Percentiles rank a stretch among this genome's conserved stretches.
Evolutionary conservation across 2,888 invertebrate genomes (phyloP).

Genomic region (Drosophila atripex): DNA sequence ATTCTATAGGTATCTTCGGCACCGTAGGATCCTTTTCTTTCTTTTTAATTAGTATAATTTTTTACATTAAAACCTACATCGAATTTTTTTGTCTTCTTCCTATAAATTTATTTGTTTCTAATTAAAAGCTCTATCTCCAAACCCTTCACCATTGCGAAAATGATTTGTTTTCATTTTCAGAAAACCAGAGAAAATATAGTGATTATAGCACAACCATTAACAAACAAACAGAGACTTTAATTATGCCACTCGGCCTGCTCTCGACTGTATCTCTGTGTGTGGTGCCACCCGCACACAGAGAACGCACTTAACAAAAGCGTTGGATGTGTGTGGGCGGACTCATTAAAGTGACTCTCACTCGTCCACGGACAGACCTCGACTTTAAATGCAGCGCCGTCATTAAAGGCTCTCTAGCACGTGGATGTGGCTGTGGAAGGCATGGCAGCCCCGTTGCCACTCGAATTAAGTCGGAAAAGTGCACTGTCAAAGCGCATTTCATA

Average conservation of each 20-base stretch:
- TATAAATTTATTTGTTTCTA: too few species aligned
- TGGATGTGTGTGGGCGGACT: conserved; percentile 4
- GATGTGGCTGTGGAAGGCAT: conserved; percentile 2
- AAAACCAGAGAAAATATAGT: conserved; percentile 4
- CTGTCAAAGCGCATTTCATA: conserved; percentile 61
- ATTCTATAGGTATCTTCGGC: too few species aligned
- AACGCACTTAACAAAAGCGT: conserved; percentile 14
- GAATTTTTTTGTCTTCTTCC: too few species aligned
- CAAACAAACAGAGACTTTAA: conserved; percentile 9
- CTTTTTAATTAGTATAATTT: too few species aligned
- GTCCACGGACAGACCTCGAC: conserved; percentile 22
- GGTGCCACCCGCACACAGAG: neutral
- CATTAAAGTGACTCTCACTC: conserved; percentile 24
- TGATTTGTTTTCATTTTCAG: neutral
- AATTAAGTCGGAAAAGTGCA: conserved; percentile 59
- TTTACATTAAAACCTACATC: too few species aligned
- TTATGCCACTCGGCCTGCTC: conserved; percentile 19
- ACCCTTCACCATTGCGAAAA: neutral
- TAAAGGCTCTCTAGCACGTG: conserved; percentile 43
- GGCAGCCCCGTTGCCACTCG: conserved; percentile 43
- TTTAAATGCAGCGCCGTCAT: conserved; percentile 62
- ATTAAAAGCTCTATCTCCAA: too few species aligned
- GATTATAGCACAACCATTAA: conserved; percentile 1
- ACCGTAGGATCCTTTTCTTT: too few species aligned
- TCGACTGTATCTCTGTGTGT: conserved; percentile 13